Evolutionary conservation across 2,797 vertebrate species (phyloP), one percentile per base, ranked within the genome.

Genomic region (Notamacropus eugenii): DNA sequence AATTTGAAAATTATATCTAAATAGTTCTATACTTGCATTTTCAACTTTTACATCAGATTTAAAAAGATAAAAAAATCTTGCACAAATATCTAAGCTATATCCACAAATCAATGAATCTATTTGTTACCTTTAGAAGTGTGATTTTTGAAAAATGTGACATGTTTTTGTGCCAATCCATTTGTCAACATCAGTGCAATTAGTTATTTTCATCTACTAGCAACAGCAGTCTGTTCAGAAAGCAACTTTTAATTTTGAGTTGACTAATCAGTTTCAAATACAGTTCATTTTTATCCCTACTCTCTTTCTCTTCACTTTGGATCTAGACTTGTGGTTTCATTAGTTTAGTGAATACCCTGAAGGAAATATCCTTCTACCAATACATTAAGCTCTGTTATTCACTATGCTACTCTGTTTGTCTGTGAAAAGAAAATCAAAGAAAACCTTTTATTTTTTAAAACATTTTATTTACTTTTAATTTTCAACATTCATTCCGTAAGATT

Each of bases 171-270:
- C 97, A 98, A 96, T 98, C 90, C 98, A 98, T 99, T 99, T 98
- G 98, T 98, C 98, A 98, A 98, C 98, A 98, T 99, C 98, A 98
- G 98, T 98, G 98, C 98, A 98, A 99, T 99, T 99, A 99, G 98
- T 98, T 99, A 97, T 97, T 99, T 98, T 98, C 98, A 99, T 98
- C 98, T 98, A 95, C 98, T 98, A 98, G 98, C 97, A 98, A 93
- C 93, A 96, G 98, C 98, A 99, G 98, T 98, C 98, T 99, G 98
- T 98, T 99, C 98, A 98, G 97, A 98, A 98, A 98, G 96, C 96
- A 98, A 98, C 96, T 98, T 96, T 95, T 98, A 98, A 98, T 98
- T 98, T 97, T 98, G 98, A 98, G 98, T 98, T 98, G 96, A 96
- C 94, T 98, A 98, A 98, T 97, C 98, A 96, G 97, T 92, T 97